Conservation (phyloP, 2,797 vertebrate species). For the Discoglossus pictus region DNA sequence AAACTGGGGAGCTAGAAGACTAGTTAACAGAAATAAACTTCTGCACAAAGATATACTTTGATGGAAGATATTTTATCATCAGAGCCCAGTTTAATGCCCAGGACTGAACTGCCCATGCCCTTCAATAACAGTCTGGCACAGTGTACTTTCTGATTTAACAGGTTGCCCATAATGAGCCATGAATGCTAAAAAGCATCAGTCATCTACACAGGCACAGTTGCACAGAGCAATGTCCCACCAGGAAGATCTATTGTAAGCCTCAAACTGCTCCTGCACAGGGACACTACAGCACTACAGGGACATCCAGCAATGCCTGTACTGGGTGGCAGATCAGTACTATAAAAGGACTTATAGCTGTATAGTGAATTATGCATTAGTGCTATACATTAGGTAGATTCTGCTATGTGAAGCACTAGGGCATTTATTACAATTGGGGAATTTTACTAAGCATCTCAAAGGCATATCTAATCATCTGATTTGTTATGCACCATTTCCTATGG, state of each 20-base stretch:
- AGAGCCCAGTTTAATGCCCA: constrained; percentile 62
- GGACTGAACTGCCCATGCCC: constrained; percentile 65
- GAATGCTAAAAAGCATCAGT: constrained; percentile 83
- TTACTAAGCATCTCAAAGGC: too few relatives aligned
- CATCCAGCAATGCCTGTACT: constrained; percentile 66
- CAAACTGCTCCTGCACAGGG: constrained; percentile 71
- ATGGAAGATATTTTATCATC: constrained; percentile 63
- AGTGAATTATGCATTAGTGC: too few relatives aligned
- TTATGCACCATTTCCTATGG: too few relatives aligned
- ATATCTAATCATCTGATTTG: too few relatives aligned
- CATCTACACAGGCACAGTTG: constrained; percentile 77
- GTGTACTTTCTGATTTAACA: constrained; percentile 80
- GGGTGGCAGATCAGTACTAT: too few relatives aligned
- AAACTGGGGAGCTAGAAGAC: constrained; percentile 76
- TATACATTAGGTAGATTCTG: too few relatives aligned
- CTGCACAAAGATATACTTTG: constrained; percentile 66
- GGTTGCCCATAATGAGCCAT: constrained; percentile 85
- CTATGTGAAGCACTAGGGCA: too few relatives aligned
- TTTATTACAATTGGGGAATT: too few relatives aligned
- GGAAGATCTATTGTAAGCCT: constrained; percentile 76
- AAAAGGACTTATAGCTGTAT: too few relatives aligned
- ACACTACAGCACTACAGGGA: constrained; percentile 85
- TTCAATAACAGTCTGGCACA: constrained; percentile 70
- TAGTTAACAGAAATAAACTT: constrained; percentile 73
- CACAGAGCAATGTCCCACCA: constrained; percentile 82